Percentiles rank a stretch among this genome's conserved stretches.
phyloP scores from a whole-genome alignment of 2,888 invertebrate genomes.

The Eledona agricola region DNA sequence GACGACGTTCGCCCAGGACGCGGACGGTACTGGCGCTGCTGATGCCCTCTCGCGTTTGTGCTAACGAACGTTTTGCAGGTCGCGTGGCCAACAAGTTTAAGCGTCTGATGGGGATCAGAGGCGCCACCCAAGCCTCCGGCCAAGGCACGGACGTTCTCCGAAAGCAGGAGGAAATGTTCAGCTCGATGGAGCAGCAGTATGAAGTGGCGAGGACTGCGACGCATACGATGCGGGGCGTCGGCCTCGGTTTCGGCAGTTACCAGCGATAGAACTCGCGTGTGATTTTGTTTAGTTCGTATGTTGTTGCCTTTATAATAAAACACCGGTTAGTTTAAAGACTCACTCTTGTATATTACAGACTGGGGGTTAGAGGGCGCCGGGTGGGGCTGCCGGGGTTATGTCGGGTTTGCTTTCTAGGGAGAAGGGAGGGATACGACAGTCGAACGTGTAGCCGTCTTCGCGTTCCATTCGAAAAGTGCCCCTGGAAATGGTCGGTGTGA shows the following conservation, averaged over 20 bases:
- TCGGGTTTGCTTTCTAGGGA: slow-evolving; percentile 94
- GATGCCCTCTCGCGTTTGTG: too few relatives aligned
- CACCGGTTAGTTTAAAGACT: slow-evolving; percentile 23
- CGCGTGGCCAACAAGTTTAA: slow-evolving; percentile 95
- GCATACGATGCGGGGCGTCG: slow-evolving; percentile 92
- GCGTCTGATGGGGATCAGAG: slow-evolving; percentile 94
- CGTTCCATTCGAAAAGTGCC: slow-evolving; percentile 98
- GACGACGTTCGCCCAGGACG: slow-evolving; percentile 88
- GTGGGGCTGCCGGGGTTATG: slow-evolving; percentile 58
- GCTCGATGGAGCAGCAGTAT: slow-evolving; percentile 94
- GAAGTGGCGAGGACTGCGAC: slow-evolving; percentile 95
- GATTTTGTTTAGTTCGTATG: slow-evolving; percentile 14
- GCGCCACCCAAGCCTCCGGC: slow-evolving; percentile 62
- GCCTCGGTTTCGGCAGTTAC: slow-evolving; percentile 75
- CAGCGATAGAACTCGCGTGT: slow-evolving; percentile 27
- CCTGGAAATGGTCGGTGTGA: too few relatives aligned
- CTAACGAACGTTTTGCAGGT: too few relatives aligned
- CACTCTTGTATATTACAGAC: slow-evolving; percentile 30
- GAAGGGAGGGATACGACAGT: slow-evolving; percentile 97
- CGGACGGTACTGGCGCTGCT: too few relatives aligned
- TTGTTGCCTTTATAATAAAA: slow-evolving; percentile 27
- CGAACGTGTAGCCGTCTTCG: slow-evolving; percentile 96
- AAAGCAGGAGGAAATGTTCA: slow-evolving; percentile 87
- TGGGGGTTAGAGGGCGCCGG: slow-evolving; percentile 49
- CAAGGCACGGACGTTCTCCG: slow-evolving; percentile 68